phyloP scores from a whole-genome alignment of 2,113 vertebrate species.

The Erythrolamprus reginae region DNA sequence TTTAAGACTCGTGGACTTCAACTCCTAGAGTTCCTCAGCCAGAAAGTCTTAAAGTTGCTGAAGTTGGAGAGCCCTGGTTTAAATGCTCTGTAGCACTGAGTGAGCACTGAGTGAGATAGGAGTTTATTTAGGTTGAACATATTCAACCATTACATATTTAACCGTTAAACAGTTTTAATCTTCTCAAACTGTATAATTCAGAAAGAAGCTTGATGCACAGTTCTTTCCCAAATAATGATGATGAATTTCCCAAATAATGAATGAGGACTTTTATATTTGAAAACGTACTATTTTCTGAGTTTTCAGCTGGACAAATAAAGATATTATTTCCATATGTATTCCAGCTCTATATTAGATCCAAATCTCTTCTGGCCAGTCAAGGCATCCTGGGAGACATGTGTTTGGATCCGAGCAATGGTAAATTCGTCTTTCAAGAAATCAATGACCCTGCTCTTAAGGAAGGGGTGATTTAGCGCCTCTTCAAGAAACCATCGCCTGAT shows the following conservation, averaged over 20 bases:
- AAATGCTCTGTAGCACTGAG: not conserved
- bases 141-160: not conserved
- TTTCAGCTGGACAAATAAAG: not conserved
- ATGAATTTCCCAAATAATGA: too few species aligned
- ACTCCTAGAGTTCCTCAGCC: too few species aligned
- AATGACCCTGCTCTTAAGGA: not conserved
- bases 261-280: conserved; percentile 21
- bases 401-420: not conserved
- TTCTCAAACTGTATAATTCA: not conserved
- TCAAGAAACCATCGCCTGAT: not conserved
- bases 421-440: not conserved
- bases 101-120: not conserved
- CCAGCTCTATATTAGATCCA: not conserved
- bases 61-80: too few species aligned
- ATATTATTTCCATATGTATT: not conserved
- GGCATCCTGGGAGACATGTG: not conserved
- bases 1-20: too few species aligned
- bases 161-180: not conserved
- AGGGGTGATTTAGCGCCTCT: not conserved
- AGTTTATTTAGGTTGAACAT: not conserved
- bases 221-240: too few species aligned
- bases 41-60: too few species aligned
- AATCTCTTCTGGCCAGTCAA: not conserved
- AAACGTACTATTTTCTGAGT: not conserved
- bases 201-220: not conserved